These are phyloP conservation scores for Molanna angustata DNA, from an alignment of 2,888 invertebrate genomes.

Conservation along the genomic window DNA sequence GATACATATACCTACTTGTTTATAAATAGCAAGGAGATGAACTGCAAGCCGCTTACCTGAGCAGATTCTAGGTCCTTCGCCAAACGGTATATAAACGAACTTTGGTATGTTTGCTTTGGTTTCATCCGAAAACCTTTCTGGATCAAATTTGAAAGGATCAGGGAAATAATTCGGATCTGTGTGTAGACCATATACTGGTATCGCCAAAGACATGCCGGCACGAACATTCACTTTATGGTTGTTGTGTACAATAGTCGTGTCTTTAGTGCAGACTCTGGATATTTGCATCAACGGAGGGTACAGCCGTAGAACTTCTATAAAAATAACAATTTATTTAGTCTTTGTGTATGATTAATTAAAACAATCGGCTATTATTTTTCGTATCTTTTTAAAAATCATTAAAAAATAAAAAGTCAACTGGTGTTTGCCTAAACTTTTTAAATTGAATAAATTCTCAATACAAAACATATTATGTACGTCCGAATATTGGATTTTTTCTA, in stretches of 20 bases:
- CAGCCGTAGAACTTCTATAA: conserved; percentile 1
- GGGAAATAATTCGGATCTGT: conserved; percentile 2
- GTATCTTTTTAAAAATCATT: too few relatives aligned
- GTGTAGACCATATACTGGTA: conserved; percentile 1
- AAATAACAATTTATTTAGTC: neutral
- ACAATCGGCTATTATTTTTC: neutral
- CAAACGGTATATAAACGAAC: conserved; percentile 6
- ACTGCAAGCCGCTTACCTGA: neutral
- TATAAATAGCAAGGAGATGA: too few relatives aligned
- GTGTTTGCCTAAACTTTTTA: too few relatives aligned
- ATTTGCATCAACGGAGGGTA: conserved; percentile 3
- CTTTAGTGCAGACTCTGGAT: conserved; percentile 4
- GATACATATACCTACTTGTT: too few relatives aligned
- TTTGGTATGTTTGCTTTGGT: neutral
- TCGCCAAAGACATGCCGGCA: neutral
- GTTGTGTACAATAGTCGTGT: neutral
- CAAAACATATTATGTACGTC: too few relatives aligned
- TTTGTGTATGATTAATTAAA: neutral
- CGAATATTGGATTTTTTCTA: too few relatives aligned
- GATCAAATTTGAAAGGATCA: conserved; percentile 5
- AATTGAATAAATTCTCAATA: too few relatives aligned
- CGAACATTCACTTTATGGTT: neutral
- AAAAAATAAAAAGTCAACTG: too few relatives aligned
- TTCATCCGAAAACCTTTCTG: conserved; percentile 2
- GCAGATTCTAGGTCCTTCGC: conserved; percentile 8